Evolutionary conservation across 2,888 invertebrate genomes (phyloP), one percentile per base, ranked within the genome.

Genomic region (Folsomia manolachei): DNA sequence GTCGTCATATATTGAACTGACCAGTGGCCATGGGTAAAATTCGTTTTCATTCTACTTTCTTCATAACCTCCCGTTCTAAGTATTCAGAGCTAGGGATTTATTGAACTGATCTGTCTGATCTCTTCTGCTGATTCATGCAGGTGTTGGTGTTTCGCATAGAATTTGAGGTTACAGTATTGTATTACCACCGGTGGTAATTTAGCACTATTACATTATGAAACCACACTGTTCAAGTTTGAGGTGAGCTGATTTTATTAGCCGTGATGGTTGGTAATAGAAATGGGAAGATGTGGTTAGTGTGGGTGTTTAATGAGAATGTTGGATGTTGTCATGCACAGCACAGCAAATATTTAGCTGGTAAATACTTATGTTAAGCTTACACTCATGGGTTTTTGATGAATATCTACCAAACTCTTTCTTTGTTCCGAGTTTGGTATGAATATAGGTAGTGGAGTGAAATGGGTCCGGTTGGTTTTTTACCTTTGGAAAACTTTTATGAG

Each of bases 301-400:
- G 56, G 56, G 56, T 56, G 56, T 18, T 56, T 56, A 56, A 56
- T 56, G 56, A 56, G 56, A 56, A 56, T 56, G 56, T 51, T 51
- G 9, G 51, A 51, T 18, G 51, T 21, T 56, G 56, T 39, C 39
- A 39, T 39, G 39, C 14, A n/a, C n/a, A n/a, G n/a, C n/a, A n/a
- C n/a, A n/a, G n/a, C n/a, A n/a, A n/a, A n/a, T n/a, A n/a, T n/a
- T n/a, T n/a, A n/a, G n/a, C n/a, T n/a, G n/a, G n/a, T n/a, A n/a
- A n/a, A n/a, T n/a, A n/a, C n/a, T n/a, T n/a, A n/a, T 39, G 39
- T 4, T 39, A 39, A 39, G 39, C 39, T 39, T 39, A 39, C 39
- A 39, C 14, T 9, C 39, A n/a, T 39, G 39, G 39, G 39, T 39
- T n/a, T n/a, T n/a, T 39, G 39, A 39, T 39, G 39, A 39, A 39